Evolutionary conservation across 37 sponge, comb jelly and placozoan genomes (phyloP).

Genomic region (Geodia barretti): DNA sequence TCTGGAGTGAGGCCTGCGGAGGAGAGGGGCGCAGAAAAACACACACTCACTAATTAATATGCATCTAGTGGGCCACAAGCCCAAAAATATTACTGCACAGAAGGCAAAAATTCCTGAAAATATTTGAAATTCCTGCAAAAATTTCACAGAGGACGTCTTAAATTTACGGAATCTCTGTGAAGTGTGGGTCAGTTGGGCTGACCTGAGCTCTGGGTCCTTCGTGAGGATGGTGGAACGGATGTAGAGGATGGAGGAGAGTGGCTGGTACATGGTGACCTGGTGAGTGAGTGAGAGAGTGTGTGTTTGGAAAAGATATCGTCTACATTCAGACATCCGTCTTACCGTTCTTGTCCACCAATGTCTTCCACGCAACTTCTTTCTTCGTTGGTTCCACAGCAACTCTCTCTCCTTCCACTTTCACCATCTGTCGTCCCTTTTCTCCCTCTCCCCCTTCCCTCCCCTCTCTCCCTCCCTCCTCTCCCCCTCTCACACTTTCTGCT

Average conservation of each 20-base stretch:
- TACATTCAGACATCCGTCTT: not conserved
- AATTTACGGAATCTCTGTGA: too few species aligned
- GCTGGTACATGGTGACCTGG: not conserved
- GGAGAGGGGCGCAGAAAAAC: too few species aligned
- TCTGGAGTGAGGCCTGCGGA: slow-evolving; percentile 88
- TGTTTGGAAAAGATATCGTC: too few species aligned
- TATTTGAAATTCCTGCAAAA: too few species aligned
- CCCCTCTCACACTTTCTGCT: not conserved
- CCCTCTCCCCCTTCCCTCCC: not conserved
- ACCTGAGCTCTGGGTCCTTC: slow-evolving; percentile 82
- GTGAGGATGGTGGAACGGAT: slow-evolving; percentile 88
- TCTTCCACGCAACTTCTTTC: not conserved
- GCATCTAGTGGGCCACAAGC: too few species aligned
- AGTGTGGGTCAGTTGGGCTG: too few species aligned
- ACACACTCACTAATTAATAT: too few species aligned
- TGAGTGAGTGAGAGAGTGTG: too few species aligned
- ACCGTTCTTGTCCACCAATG: not conserved
- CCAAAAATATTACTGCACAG: too few species aligned
- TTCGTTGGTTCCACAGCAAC: not conserved
- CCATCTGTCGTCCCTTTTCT: not conserved
- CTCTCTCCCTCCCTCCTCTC: not conserved
- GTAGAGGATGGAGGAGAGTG: slow-evolving; percentile 37
- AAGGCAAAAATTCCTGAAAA: too few species aligned
- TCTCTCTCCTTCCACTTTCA: not conserved
- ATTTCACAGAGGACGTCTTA: too few species aligned